A percentile compares a stretch with the other conserved stretches of the same genome.
Evolutionary conservation across 2,888 invertebrate genomes (phyloP).

Genomic region (Danaus chrysippus): DNA sequence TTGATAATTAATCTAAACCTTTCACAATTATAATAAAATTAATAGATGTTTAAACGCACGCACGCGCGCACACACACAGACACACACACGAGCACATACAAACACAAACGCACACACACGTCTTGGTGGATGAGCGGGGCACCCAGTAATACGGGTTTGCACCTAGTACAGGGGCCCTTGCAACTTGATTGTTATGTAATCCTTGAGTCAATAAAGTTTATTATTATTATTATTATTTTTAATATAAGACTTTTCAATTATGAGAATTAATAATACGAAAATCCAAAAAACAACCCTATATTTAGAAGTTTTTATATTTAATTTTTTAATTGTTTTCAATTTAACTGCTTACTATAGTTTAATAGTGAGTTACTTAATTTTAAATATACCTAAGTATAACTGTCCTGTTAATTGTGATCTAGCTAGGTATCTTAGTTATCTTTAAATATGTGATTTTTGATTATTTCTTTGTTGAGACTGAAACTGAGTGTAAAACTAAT

Average conservation of each 20-base stretch:
- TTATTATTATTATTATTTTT: too few species aligned
- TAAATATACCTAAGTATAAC: background rate
- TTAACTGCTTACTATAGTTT: background rate
- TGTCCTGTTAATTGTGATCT: background rate
- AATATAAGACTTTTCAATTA: conserved; percentile 27
- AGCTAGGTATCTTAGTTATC: background rate
- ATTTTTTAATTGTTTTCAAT: background rate
- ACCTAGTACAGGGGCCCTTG: too few species aligned
- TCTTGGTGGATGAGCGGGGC: too few species aligned
- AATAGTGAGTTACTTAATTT: background rate
- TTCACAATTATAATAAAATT: too few species aligned
- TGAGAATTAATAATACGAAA: conserved; percentile 11
- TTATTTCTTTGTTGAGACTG: background rate
- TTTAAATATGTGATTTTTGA: background rate
- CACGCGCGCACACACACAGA: too few species aligned
- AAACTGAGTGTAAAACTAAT: background rate
- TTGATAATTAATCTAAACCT: too few species aligned
- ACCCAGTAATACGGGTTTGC: too few species aligned
- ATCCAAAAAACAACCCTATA: background rate
- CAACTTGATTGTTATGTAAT: too few species aligned
- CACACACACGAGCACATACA: too few species aligned
- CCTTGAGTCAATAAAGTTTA: too few species aligned
- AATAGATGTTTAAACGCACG: too few species aligned
- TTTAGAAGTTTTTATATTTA: background rate
- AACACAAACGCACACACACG: too few species aligned